Percentiles rank a stretch among this genome's conserved stretches.
phyloP scores from a whole-genome alignment of 2,888 invertebrate species.

The Philopedon plagiatum region DNA sequence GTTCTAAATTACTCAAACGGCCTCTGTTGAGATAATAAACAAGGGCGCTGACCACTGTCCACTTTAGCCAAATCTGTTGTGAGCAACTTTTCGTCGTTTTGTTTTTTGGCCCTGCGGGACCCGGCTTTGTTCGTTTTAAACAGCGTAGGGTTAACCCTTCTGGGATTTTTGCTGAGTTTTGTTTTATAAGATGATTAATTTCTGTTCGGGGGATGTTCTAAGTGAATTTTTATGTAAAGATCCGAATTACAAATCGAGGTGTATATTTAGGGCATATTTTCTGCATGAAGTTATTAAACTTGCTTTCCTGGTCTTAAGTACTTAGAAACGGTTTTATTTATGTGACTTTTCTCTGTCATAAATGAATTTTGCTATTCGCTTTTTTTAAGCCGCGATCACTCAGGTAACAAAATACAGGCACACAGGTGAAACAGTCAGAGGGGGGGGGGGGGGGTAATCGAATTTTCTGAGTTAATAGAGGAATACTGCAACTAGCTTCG shows the following conservation, averaged over 20 bases:
- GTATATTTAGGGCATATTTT: no score
- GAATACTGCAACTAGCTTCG: no score
- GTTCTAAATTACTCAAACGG: conserved; percentile 32
- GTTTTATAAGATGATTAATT: conserved; percentile 41
- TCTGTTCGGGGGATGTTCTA: conserved; percentile 16
- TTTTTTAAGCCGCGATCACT: no score
- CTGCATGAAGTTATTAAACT: no score
- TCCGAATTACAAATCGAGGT: not conserved
- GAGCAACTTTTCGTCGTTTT: conserved; percentile 50
- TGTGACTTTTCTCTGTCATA: no score
- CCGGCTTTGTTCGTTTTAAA: conserved; percentile 39
- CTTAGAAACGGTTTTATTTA: no score
- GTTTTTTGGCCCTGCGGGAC: conserved; percentile 42
- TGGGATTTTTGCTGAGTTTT: conserved; percentile 27
- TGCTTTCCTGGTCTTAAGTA: no score
- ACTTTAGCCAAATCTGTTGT: conserved; percentile 65
- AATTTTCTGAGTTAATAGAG: no score
- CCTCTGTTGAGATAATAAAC: conserved; percentile 67
- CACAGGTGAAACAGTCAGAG: no score
- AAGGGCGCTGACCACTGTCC: conserved; percentile 62
- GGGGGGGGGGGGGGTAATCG: no score
- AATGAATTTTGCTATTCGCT: no score
- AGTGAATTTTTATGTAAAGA: conserved; percentile 2
- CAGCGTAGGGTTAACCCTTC: conserved; percentile 39
- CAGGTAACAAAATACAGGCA: no score